These are phyloP conservation scores for Myotis daubentonii DNA, from an alignment of 2,797 vertebrate genomes.

Conservation along the genomic window DNA sequence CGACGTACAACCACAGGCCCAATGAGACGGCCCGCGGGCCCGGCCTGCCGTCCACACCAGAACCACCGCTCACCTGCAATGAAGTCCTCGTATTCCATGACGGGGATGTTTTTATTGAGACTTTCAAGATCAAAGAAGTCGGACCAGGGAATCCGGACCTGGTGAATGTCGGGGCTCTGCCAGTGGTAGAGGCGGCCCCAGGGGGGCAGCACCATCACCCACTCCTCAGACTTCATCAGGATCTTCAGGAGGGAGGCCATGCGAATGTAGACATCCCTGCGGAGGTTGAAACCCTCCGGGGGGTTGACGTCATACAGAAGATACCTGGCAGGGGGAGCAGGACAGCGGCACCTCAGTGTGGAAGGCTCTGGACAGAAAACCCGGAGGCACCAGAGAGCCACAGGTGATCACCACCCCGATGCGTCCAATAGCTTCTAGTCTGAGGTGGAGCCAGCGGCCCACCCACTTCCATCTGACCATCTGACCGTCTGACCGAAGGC, in stretches of 20 bases:
- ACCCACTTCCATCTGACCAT: accelerated
- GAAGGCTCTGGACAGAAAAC: accelerated
- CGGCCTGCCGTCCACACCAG: not conserved
- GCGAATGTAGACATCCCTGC: constrained; percentile 95
- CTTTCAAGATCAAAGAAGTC: constrained; percentile 95
- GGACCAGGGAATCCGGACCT: constrained; percentile 93
- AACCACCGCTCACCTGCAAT: constrained; percentile 88
- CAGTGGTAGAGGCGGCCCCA: constrained; percentile 99
- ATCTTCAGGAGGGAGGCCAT: constrained; percentile 94
- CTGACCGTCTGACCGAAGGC: accelerated
- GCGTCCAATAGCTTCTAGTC: not conserved
- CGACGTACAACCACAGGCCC: accelerated
- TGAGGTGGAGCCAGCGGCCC: accelerated
- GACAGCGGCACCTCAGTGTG: accelerated
- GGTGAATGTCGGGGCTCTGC: constrained; percentile 95
- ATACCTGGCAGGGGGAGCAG: constrained; percentile 86
- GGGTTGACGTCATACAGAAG: constrained; percentile 98
- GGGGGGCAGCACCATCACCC: constrained; percentile 96
- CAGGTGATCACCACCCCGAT: too few relatives aligned
- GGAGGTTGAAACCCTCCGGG: constrained; percentile 97
- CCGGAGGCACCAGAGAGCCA: accelerated
- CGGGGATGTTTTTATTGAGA: constrained; percentile 93
- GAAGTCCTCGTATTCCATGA: constrained; percentile 96
- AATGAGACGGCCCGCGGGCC: not conserved
- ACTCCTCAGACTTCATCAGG: constrained; percentile 90